A percentile compares a stretch with the other conserved stretches of the same genome.
Evolutionary conservation across 2,113 vertebrate species (phyloP).

Genomic region (Pluvialis apricaria): DNA sequence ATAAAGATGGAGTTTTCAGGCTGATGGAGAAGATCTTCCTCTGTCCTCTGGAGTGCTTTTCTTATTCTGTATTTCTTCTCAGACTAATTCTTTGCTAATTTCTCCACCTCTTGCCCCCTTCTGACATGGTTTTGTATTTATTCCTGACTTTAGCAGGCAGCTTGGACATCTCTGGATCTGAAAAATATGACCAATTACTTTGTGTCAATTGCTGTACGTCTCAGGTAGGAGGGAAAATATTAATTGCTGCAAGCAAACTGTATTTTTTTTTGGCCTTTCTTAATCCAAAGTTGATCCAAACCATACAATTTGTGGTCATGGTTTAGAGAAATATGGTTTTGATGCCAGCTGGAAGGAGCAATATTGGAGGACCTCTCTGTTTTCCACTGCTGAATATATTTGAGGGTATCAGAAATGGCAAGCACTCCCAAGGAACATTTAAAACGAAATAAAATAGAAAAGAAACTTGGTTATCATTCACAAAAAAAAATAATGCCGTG

Average conservation of each 20-base stretch:
- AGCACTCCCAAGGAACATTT: background rate
- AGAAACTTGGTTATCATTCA: background rate
- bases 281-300: background rate
- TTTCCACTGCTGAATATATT: background rate
- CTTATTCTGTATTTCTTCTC: background rate
- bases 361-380: background rate
- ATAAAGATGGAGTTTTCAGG: background rate
- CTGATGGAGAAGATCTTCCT: background rate
- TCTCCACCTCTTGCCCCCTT: background rate
- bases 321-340: background rate
- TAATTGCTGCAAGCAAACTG: background rate
- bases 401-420: background rate
- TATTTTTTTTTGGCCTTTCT: background rate
- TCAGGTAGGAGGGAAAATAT: background rate
- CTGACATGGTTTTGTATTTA: background rate
- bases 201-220: background rate
- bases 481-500: background rate
- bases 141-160: background rate
- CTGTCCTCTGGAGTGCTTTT: background rate
- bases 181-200: background rate
- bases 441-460: background rate
- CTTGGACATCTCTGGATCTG: background rate
- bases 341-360: background rate
- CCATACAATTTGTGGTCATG: background rate
- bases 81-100: background rate